Conservation (phyloP, 2,113 vertebrate genomes). For the Ondatra zibethicus region DNA sequence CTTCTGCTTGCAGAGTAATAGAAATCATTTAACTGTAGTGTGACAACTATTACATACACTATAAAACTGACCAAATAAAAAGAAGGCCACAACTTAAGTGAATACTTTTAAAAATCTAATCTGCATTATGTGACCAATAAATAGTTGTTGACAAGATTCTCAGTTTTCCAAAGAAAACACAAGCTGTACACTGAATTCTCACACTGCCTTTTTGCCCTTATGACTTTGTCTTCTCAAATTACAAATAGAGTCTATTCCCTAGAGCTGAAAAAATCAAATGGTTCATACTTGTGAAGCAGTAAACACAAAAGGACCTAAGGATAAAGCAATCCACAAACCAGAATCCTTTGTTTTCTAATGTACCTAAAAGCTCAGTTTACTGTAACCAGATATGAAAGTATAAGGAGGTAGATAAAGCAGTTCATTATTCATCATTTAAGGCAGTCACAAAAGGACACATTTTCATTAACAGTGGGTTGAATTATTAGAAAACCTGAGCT, state of each 20-base stretch:
- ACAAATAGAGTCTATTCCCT: not conserved
- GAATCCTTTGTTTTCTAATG: slow-evolving; percentile 33
- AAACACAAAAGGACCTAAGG: slow-evolving; percentile 21
- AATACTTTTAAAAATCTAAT: not conserved
- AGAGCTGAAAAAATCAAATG: slow-evolving; percentile 36
- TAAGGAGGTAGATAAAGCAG: not conserved
- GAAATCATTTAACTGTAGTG: slow-evolving; percentile 23
- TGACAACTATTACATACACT: not conserved
- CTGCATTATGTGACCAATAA: slow-evolving; percentile 36
- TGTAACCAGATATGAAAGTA: slow-evolving; percentile 45
- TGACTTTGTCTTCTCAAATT: slow-evolving; percentile 61
- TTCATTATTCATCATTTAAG: slow-evolving; percentile 61
- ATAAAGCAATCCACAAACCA: slow-evolving; percentile 34
- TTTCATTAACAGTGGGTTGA: slow-evolving; percentile 53
- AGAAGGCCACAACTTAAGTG: not conserved
- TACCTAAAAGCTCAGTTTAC: slow-evolving; percentile 53
- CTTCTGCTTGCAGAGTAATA: slow-evolving; percentile 21
- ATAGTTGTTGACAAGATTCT: slow-evolving; percentile 22
- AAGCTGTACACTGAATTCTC: slow-evolving; percentile 16
- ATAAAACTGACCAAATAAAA: slow-evolving; percentile 25
- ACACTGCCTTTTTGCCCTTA: not conserved
- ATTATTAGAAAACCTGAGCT: slow-evolving; percentile 52
- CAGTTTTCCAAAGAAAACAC: slow-evolving; percentile 55
- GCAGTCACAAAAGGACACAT: slow-evolving; percentile 49
- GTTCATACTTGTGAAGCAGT: slow-evolving; percentile 12